phyloP scores from a whole-genome alignment of 1,140 invertebrate species.

The Neuroterus valhalla region DNA sequence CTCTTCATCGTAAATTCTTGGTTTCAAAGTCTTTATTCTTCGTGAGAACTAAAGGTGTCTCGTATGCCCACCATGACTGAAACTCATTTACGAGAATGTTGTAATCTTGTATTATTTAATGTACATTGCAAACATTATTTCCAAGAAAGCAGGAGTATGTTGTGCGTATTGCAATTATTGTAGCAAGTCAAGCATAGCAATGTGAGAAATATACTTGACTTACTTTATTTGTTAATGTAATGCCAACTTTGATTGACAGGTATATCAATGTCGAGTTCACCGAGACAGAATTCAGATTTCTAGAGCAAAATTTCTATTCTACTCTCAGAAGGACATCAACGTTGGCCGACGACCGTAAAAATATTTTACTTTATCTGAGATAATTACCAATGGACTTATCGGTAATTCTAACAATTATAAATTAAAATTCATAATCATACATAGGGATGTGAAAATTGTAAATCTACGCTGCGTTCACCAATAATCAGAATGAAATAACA shows the following conservation, averaged over 20 bases:
- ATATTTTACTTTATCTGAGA: slow-evolving; percentile 2
- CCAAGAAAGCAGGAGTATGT: not conserved
- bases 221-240: not conserved
- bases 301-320: not conserved
- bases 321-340: too few relatives aligned
- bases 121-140: not conserved
- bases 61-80: not conserved
- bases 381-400: slow-evolving; percentile 34
- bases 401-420: slow-evolving; percentile 3
- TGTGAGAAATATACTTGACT: not conserved
- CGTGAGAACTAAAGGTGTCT: not conserved
- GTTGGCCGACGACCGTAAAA: not conserved
- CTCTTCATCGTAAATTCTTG: too few relatives aligned
- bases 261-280: slow-evolving; percentile 1
- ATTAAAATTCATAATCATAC: not conserved
- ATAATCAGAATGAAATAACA: not conserved
- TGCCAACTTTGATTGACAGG: not conserved
- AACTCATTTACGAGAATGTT: slow-evolving; percentile 21
- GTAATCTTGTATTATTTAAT: too few relatives aligned
- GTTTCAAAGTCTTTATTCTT: too few relatives aligned
- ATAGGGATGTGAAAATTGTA: slow-evolving; percentile 25
- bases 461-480: slow-evolving; percentile 2
- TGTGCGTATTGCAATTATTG: not conserved
- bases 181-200: not conserved
- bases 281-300: not conserved